Conservation (phyloP, 2,888 invertebrate genomes). For the Parasteatoda lunata region DNA sequence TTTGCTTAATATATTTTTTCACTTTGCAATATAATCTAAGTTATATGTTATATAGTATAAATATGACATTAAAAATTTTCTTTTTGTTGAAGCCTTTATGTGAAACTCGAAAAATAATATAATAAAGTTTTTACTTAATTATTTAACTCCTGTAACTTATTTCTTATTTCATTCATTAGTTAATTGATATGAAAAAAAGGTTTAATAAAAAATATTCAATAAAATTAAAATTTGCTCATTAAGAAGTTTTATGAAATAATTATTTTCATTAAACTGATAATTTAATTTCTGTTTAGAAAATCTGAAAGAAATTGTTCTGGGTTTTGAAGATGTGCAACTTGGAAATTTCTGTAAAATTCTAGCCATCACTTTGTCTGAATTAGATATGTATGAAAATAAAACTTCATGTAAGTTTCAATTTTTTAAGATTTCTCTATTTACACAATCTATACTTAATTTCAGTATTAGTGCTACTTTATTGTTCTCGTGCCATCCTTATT, state of each 20-base stretch:
- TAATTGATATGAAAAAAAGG: background rate
- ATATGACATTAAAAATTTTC: too few relatives aligned
- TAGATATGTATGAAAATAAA: conserved; percentile 76
- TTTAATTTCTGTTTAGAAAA: conserved; percentile 26
- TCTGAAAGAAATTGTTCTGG: conserved; percentile 33
- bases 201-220: background rate
- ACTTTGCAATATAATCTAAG: background rate
- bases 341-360: conserved; percentile 75
- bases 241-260: background rate
- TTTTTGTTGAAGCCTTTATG: too few relatives aligned
- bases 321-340: conserved; percentile 73
- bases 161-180: background rate
- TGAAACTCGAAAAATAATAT: too few relatives aligned
- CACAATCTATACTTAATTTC: too few relatives aligned
- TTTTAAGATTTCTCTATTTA: background rate
- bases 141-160: too few relatives aligned
- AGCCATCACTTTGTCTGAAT: conserved; percentile 75
- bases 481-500: too few relatives aligned
- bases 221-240: background rate
- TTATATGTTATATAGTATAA: too few relatives aligned
- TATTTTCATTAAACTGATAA: background rate
- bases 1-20: background rate
- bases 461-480: too few relatives aligned
- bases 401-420: conserved; percentile 71
- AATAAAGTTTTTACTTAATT: too few relatives aligned